A percentile compares a stretch with the other conserved stretches of the same genome.
Evolutionary conservation across 2,113 vertebrate species (phyloP).

Genomic region (Atractosteus spatula): DNA sequence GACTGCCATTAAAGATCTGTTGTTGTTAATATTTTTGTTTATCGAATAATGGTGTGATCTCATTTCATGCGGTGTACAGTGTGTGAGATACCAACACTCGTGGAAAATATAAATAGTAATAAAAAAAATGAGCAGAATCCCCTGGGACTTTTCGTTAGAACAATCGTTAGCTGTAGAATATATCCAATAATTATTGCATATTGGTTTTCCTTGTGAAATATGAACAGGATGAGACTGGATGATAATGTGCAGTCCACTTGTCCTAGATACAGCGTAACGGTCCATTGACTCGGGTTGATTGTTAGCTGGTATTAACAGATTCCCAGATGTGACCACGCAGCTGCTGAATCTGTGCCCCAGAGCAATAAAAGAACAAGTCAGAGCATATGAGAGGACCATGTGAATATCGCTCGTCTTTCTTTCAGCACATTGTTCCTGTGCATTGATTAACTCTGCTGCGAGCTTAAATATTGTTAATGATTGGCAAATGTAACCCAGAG

Average conservation of each 20-base stretch:
- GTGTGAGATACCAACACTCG: neutral
- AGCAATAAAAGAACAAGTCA: conserved; percentile 9
- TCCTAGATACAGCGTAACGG: conserved; percentile 60
- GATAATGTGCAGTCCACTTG: conserved; percentile 33
- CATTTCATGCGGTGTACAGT: neutral
- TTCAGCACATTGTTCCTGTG: neutral
- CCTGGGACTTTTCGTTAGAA: conserved; percentile 20
- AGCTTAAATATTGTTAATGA: neutral
- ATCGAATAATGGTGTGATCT: conserved; percentile 20
- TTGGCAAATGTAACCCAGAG: neutral
- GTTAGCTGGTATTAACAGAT: conserved; percentile 63
- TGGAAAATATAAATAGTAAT: conserved; percentile 33
- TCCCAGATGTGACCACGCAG: conserved; percentile 64
- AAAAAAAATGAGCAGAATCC: neutral
- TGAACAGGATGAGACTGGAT: conserved; percentile 10
- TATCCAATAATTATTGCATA: conserved; percentile 12
- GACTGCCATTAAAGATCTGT: conserved; percentile 7
- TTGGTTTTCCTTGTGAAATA: conserved; percentile 15
- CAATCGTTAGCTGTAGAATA: conserved; percentile 20
- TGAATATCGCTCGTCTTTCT: neutral
- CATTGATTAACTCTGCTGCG: neutral
- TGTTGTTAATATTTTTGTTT: conserved; percentile 25
- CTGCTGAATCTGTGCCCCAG: conserved; percentile 51
- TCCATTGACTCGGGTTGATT: conserved; percentile 64
- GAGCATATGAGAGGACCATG: conserved; percentile 4